A percentile compares a stretch with the other conserved stretches of the same genome.
These are phyloP conservation scores for Cepaea hortensis DNA, from an alignment of 2,888 invertebrate species.

Conservation along the genomic window DNA sequence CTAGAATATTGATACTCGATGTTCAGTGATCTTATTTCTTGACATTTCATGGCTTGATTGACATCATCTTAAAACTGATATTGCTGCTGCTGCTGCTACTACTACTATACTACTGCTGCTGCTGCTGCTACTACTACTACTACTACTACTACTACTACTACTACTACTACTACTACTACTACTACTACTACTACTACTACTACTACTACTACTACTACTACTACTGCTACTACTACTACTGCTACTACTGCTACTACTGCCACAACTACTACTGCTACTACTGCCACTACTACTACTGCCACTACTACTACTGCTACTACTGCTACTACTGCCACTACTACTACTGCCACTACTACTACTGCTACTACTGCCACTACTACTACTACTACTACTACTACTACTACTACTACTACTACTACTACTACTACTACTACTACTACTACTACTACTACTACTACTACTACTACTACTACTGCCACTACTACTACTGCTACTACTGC, in stretches of 20 bases:
- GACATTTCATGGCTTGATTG: too few relatives aligned
- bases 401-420: not conserved
- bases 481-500: conserved; percentile 10
- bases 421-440: conserved; percentile 5
- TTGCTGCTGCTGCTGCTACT: not conserved
- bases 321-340: conserved; percentile 1
- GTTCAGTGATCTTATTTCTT: too few relatives aligned
- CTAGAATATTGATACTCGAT: too few relatives aligned
- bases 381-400: not conserved
- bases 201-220: conserved; percentile 37
- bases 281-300: conserved; percentile 10
- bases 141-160: not conserved
- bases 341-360: not conserved
- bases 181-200: conserved; percentile 34
- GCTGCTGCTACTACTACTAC: conserved; percentile 18
- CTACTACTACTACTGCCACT: not conserved
- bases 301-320: conserved; percentile 29
- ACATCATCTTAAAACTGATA: too few relatives aligned
- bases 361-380: not conserved
- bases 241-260: too few relatives aligned
- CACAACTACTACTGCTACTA: not conserved
- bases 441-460: conserved; percentile 21
- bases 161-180: conserved; percentile 39
- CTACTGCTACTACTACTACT: conserved; percentile 14
- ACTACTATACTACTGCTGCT: conserved; percentile 25